Conservation (phyloP, 2,888 invertebrate species). For the Catocala sponsa region DNA sequence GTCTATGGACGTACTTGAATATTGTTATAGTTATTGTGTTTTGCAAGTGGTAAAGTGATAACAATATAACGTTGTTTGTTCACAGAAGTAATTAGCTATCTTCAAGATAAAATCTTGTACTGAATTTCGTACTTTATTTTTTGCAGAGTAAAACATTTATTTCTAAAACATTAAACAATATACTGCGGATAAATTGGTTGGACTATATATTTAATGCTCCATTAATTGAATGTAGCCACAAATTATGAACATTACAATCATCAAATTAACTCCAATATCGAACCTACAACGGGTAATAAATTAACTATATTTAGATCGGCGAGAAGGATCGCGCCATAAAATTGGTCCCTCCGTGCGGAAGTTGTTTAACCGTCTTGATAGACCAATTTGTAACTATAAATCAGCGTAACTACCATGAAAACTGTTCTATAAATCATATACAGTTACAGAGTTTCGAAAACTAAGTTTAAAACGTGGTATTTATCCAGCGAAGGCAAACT, state of each 20-base stretch:
- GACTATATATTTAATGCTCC: no score
- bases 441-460: conserved; percentile 34
- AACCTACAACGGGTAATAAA: conserved; percentile 20
- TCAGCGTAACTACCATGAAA: conserved; percentile 40
- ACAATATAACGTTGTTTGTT: conserved; percentile 14
- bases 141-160: no score
- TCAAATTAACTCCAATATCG: conserved; percentile 28
- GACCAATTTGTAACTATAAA: conserved; percentile 55
- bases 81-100: neutral
- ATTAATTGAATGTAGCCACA: neutral
- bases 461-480: conserved; percentile 38
- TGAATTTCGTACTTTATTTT: neutral
- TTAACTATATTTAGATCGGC: conserved; percentile 37
- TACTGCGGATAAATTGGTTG: no score
- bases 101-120: neutral
- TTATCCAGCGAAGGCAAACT: conserved; percentile 31
- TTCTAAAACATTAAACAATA: no score
- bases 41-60: conserved; percentile 11
- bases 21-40: conserved; percentile 11
- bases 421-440: conserved; percentile 47
- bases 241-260: conserved; percentile 13
- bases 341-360: conserved; percentile 51
- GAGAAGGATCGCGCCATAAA: conserved; percentile 42
- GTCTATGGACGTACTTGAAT: conserved; percentile 6
- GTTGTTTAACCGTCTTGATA: conserved; percentile 49